Evolutionary conservation across 2,113 vertebrate genomes (phyloP).

Genomic region (Spea bombifrons): DNA sequence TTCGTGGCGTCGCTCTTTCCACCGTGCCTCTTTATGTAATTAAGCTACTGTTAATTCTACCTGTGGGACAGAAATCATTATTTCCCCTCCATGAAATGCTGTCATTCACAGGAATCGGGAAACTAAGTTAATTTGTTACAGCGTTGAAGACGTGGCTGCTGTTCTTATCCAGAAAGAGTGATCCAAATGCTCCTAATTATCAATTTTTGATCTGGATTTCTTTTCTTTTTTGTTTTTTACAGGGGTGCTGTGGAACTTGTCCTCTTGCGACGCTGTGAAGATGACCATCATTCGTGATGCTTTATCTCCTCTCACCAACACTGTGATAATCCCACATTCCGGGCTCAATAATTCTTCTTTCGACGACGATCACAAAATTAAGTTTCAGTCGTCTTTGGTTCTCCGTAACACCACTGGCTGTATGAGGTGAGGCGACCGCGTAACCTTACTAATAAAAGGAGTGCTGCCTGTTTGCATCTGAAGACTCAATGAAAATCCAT

Average conservation of each 20-base stretch:
- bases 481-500: no score
- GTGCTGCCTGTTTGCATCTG: no score
- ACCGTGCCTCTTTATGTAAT: no score
- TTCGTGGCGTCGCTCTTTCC: background rate
- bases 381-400: slow-evolving; percentile 93
- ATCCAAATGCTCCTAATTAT: background rate
- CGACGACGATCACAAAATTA: slow-evolving; percentile 94
- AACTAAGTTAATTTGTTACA: background rate
- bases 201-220: slow-evolving; percentile 3
- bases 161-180: background rate
- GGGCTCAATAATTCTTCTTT: slow-evolving; percentile 94
- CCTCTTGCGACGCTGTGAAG: slow-evolving; percentile 92
- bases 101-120: no score
- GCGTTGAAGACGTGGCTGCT: background rate
- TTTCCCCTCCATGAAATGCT: no score
- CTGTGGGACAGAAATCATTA: no score
- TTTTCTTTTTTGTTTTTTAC: slow-evolving; percentile 6
- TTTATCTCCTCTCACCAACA: slow-evolving; percentile 87
- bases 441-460: no score
- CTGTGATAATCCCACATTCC: slow-evolving; percentile 96
- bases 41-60: no score
- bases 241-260: slow-evolving; percentile 98
- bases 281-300: slow-evolving; percentile 97
- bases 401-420: slow-evolving; percentile 93
- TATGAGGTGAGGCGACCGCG: slow-evolving; percentile 73